Evolutionary conservation across 2,113 vertebrate species (phyloP).

Genomic region (Plecotus auritus): DNA sequence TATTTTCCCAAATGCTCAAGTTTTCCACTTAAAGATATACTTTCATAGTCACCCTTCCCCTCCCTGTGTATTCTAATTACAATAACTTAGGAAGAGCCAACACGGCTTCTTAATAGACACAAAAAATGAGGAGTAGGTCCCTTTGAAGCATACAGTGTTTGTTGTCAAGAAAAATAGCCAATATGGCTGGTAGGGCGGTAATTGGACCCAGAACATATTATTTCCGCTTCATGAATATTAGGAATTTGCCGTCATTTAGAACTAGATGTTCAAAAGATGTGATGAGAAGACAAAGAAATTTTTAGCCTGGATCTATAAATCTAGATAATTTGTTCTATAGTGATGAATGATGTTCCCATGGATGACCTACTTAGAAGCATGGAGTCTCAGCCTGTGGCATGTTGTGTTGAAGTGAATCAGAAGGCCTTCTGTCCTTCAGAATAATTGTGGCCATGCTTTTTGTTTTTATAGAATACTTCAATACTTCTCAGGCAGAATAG

Average conservation of each 20-base stretch:
- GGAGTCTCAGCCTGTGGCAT: not conserved
- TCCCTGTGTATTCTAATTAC: not conserved
- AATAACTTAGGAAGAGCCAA: not conserved
- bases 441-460: conserved; percentile 8
- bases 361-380: conserved; percentile 62
- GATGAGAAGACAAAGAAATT: conserved; percentile 52
- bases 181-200: not conserved
- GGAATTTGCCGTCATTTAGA: conserved; percentile 53
- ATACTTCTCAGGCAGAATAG: conserved; percentile 8
- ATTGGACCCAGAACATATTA: conserved; percentile 22
- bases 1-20: not conserved
- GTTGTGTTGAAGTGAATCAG: conserved; percentile 35
- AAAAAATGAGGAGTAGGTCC: not conserved
- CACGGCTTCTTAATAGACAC: not conserved
- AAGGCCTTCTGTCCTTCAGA: not conserved
- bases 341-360: conserved; percentile 51
- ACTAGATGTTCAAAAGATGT: conserved; percentile 38
- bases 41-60: not conserved
- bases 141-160: not conserved
- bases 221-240: conserved; percentile 51
- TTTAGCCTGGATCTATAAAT: conserved; percentile 14
- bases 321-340: conserved; percentile 44
- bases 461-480: conserved; percentile 7
- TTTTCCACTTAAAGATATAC: conserved; percentile 25
- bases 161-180: conserved; percentile 28